Conservation (phyloP, 2,888 invertebrate genomes). For the Sphaerophoria taeniata region DNA sequence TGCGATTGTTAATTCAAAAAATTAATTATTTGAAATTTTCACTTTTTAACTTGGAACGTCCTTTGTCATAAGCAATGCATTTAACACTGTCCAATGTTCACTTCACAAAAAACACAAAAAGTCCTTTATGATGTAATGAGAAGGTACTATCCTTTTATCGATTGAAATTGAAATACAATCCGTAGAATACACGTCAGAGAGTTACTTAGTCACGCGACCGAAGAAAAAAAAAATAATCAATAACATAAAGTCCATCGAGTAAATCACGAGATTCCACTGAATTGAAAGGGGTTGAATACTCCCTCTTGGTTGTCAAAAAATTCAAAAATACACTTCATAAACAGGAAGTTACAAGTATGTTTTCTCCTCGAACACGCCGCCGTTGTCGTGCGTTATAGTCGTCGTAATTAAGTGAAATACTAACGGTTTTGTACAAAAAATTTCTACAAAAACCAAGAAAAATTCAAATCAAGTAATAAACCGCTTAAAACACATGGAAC, state of each 20-base stretch:
- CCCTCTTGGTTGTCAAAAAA: slow-evolving; percentile 1
- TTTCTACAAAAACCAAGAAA: background rate
- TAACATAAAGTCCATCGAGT: slow-evolving; percentile 53
- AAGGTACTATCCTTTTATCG: slow-evolving; percentile 36
- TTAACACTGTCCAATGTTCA: slow-evolving; percentile 20
- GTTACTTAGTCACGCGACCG: slow-evolving; percentile 57
- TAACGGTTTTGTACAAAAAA: slow-evolving; percentile 34
- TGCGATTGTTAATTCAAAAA: background rate
- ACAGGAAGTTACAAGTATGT: slow-evolving; percentile 19
- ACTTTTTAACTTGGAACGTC: slow-evolving; percentile 19
- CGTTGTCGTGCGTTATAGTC: slow-evolving; percentile 4
- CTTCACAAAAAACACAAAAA: background rate
- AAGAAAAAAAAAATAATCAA: slow-evolving; percentile 49
- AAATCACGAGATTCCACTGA: slow-evolving; percentile 57
- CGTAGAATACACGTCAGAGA: slow-evolving; percentile 52
- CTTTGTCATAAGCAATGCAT: slow-evolving; percentile 57
- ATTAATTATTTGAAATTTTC: slow-evolving; percentile 16
- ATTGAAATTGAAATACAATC: slow-evolving; percentile 12
- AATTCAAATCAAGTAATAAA: background rate
- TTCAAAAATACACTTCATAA: background rate
- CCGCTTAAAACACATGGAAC: slow-evolving; percentile 4
- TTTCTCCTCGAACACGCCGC: background rate
- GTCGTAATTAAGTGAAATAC: slow-evolving; percentile 2
- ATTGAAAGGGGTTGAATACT: slow-evolving; percentile 35
- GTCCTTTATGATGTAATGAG: slow-evolving; percentile 25